Evolutionary conservation across 2,113 vertebrate genomes (phyloP), one percentile per base, ranked within the genome.

Genomic region (Brienomyrus brachyistius): DNA sequence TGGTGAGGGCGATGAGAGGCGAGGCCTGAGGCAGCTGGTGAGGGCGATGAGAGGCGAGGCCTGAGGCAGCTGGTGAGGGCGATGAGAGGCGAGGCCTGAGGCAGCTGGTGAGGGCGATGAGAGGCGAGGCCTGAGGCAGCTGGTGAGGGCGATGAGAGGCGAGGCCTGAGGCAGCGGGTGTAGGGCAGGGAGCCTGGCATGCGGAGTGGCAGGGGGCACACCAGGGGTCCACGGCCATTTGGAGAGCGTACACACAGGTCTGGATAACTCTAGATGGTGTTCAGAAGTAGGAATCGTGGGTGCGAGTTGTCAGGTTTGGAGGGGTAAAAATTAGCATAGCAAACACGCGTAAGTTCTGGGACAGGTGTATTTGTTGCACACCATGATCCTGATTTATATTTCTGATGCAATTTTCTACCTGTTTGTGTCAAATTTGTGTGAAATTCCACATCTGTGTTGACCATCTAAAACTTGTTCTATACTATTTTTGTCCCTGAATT

Each of bases 401-500:
- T 27, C 23, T 27, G 59, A 27, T 66, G 59, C 9, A 10, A 23
- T 23, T 66, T 66, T 66, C 59, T 54, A 54, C 15, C 2, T 66
- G 59, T 66, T 66, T 66, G 10, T 51, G 50, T 51, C 10, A 45
- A 45, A 45, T 45, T 45, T 45, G 54, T 13, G n/a, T 13, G 9
- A 70, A 70, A 31, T 31, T 13, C n/a, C 10, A 11, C 27, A 11
- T 54, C 15, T 15, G n/a, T 10, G 62, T 13, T 31, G 10, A 27
- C 62, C 3, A 27, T 70, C 8, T 70, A 70, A 80, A 80, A 43
- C 17, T 6, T 43, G 13, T 77, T 77, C 15, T 77, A 17, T 7
- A 7, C 15, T 77, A 0, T 77, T 40, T 6, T 43, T 43, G 31
- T 80, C 13, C 13, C 35, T 84, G 82, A 92, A 31, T 94, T 89